Evolutionary conservation across 1,140 invertebrate species (phyloP).

Genomic region (Capitella teleta): DNA sequence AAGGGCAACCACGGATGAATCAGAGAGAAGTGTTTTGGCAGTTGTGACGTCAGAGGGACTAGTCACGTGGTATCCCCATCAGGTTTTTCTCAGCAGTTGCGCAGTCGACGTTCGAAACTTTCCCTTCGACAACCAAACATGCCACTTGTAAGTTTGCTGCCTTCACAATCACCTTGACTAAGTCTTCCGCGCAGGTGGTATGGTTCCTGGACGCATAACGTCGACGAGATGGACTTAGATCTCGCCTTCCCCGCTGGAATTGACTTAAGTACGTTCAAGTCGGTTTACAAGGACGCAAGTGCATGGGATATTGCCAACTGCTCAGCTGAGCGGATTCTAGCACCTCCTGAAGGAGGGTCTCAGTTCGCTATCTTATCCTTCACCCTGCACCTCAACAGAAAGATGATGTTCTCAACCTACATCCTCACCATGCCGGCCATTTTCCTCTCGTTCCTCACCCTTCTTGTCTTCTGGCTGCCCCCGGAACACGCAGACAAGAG

Average conservation of each 20-base stretch:
- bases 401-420: constrained; percentile 16
- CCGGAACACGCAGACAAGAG: constrained; percentile 17
- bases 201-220: not conserved
- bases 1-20: no score
- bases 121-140: constrained; percentile 4
- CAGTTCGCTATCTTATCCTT: constrained; percentile 5
- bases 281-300: constrained; percentile 1
- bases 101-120: constrained; percentile 2
- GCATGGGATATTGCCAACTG: not conserved
- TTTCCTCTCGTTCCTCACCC: constrained; percentile 15
- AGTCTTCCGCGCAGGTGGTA: no score
- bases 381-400: constrained; percentile 9
- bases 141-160: no score
- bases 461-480: constrained; percentile 20
- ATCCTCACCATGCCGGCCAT: constrained; percentile 18
- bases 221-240: not conserved
- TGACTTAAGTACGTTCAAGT: constrained; percentile 1
- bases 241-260: not conserved
- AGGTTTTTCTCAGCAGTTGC: constrained; percentile 35
- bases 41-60: no score
- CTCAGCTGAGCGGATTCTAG: not conserved
- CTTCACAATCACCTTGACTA: no score
- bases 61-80: constrained; percentile 58
- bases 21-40: no score
- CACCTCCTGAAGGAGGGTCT: not conserved